A percentile compares a stretch with the other conserved stretches of the same genome.
These are phyloP conservation scores for Bursaphelenchus mucronatus DNA, from an alignment of 1,140 invertebrate species.

Conservation along the genomic window DNA sequence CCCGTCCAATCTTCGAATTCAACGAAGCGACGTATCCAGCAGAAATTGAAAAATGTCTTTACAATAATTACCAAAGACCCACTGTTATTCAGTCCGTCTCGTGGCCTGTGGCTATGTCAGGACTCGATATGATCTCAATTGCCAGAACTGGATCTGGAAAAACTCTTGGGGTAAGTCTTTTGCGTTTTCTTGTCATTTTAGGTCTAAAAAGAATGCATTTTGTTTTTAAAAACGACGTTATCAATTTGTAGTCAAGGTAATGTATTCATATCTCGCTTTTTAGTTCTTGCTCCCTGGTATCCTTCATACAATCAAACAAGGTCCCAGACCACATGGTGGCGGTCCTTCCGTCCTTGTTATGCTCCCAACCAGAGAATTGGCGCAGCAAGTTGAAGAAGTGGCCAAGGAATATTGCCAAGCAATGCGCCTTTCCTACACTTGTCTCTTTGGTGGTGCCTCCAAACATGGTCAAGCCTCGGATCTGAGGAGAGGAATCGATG, in stretches of 20 bases:
- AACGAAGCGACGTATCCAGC: conserved; percentile 40
- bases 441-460: conserved; percentile 90
- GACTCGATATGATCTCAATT: conserved; percentile 65
- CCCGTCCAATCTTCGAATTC: conserved; percentile 54
- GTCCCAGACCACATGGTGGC: conserved; percentile 54
- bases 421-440: conserved; percentile 79
- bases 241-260: too few relatives aligned
- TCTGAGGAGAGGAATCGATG: conserved; percentile 69
- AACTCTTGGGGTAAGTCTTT: conserved; percentile 57
- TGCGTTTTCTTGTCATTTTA: background rate
- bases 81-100: conserved; percentile 61
- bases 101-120: conserved; percentile 65
- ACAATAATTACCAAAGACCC: conserved; percentile 51
- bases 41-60: conserved; percentile 34
- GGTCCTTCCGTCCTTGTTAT: conserved; percentile 69
- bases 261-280: conserved; percentile 19
- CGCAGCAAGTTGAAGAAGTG: conserved; percentile 90
- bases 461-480: conserved; percentile 80
- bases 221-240: too few relatives aligned
- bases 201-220: too few relatives aligned
- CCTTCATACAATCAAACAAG: conserved; percentile 86
- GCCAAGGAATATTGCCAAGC: conserved; percentile 79
- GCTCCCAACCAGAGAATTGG: conserved; percentile 87
- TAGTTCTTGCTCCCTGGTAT: conserved; percentile 70
- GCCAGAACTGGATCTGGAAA: conserved; percentile 69